phyloP scores from a whole-genome alignment of 2,797 vertebrate genomes.

The Rousettus madagascariensis region DNA sequence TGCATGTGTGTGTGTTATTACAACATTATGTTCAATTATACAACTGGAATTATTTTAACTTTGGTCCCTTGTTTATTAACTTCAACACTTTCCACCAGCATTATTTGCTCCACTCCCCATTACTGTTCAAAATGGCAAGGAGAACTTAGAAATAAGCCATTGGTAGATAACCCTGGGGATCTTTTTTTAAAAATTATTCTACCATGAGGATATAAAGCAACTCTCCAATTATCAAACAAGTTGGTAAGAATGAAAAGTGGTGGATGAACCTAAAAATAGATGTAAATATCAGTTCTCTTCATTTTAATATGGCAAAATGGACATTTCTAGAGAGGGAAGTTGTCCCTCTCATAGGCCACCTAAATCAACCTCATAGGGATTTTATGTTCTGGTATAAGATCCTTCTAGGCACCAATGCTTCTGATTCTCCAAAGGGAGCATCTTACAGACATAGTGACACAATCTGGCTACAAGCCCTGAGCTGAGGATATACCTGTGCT shows the following conservation, averaged over 20 bases:
- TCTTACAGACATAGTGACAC: conserved; percentile 22
- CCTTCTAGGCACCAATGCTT: conserved; percentile 63
- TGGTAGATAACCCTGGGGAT: conserved; percentile 16
- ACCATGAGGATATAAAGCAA: conserved; percentile 53
- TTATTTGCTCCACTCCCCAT: conserved; percentile 19
- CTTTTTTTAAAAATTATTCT: not conserved
- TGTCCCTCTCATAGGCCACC: conserved; percentile 65
- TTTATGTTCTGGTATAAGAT: conserved; percentile 59
- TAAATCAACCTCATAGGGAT: conserved; percentile 70
- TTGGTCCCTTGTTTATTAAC: conserved; percentile 37
- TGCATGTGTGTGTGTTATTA: not conserved
- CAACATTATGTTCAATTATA: not conserved
- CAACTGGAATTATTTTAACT: conserved; percentile 52
- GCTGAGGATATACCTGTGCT: not conserved
- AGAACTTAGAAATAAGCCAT: not conserved
- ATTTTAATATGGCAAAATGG: conserved; percentile 57
- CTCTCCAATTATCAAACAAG: conserved; percentile 50
- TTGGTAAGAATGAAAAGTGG: conserved; percentile 62
- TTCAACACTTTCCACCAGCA: not conserved
- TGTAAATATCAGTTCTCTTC: conserved; percentile 40
- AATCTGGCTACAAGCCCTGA: not conserved
- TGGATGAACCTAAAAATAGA: conserved; percentile 45
- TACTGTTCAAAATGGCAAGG: not conserved
- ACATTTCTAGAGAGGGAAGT: conserved; percentile 69
- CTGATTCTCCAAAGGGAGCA: conserved; percentile 67